Conservation (phyloP, 2,113 vertebrate genomes). For the Takifugu bimaculatus region DNA sequence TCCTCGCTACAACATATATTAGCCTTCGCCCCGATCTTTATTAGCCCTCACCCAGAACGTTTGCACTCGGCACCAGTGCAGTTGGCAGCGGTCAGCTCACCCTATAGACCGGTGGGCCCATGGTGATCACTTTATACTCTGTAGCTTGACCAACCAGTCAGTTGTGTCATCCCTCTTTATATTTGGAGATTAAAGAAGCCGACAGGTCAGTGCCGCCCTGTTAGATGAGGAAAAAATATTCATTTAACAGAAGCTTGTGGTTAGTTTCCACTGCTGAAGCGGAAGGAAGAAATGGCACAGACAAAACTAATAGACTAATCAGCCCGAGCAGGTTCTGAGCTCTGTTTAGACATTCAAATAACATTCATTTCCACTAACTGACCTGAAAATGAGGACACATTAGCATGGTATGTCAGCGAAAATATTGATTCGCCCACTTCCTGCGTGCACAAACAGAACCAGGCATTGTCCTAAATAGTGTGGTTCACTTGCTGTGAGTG, state of each 20-base stretch:
- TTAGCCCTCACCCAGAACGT: not conserved
- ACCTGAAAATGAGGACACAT: slow-evolving; percentile 25
- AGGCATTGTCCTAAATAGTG: slow-evolving; percentile 26
- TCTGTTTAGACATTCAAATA: slow-evolving; percentile 9
- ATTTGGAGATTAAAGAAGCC: not conserved
- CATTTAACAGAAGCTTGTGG: not conserved
- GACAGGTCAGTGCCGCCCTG: no score
- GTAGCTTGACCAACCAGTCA: no score
- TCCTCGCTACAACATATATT: not conserved
- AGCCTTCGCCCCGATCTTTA: not conserved
- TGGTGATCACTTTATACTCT: not conserved
- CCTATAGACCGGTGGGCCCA: not conserved
- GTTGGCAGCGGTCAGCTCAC: not conserved
- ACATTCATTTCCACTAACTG: slow-evolving; percentile 26
- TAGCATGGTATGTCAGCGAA: slow-evolving; percentile 5
- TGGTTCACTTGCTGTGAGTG: slow-evolving; percentile 15
- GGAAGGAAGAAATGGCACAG: not conserved
- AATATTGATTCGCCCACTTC: slow-evolving; percentile 30
- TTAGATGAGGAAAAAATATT: not conserved
- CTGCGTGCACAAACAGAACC: slow-evolving; percentile 13
- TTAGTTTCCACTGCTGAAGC: not conserved
- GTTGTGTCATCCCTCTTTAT: not conserved
- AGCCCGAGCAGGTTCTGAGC: not conserved
- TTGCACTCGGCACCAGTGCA: slow-evolving; percentile 1
- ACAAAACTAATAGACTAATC: slow-evolving; percentile 2